Evolutionary conservation across 2,113 vertebrate species (phyloP), one percentile per base, ranked within the genome.

Genomic region (Nothobranchius furzeri): DNA sequence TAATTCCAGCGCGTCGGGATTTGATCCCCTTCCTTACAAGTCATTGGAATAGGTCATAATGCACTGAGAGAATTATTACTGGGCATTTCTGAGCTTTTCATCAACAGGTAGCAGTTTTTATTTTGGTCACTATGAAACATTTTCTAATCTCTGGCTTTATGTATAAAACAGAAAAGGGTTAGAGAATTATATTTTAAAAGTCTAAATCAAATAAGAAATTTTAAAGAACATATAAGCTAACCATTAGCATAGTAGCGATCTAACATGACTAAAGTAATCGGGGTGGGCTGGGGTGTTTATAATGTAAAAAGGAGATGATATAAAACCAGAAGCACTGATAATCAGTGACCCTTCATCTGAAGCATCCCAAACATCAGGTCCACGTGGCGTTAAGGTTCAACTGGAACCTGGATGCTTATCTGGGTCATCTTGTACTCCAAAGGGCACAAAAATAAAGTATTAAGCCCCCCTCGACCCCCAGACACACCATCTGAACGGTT

Each of bases 1-100:
- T 47, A 54, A 4, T 58, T 73, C 40, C 70, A 65, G 40, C 47
- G 35, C 20, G 20, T 9, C 46, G 15, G 49, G 36, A 12, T 43
- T 46, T 45, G 13, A 10, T 60, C 2, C 51, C 14, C 3, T 12
- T 51, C 45, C 40, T 60, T 7, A 47, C 45, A 17, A 12, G 25
- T 17, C 8, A 25, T 37, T 49, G 12, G 35, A 47, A 65, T 54
- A 59, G 7, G 7, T 36, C 40, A 13, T 51, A 55, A 14, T 25
- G 68, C 48, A 48, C 30, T 48, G 55, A 48, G 56, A 30, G 40
- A 65, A 65, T 37, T 46, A 15, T 13, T 17, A 1, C 36, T 36
- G 62, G 55, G 55, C 30, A 30, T 65, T 73, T 47, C 3, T 37
- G 46, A 42, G 30, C 1, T 25, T 60, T 48, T 35, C 15, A 43